These are phyloP conservation scores for Parus major DNA, from an alignment of 2,113 vertebrate species.

Conservation along the genomic window DNA sequence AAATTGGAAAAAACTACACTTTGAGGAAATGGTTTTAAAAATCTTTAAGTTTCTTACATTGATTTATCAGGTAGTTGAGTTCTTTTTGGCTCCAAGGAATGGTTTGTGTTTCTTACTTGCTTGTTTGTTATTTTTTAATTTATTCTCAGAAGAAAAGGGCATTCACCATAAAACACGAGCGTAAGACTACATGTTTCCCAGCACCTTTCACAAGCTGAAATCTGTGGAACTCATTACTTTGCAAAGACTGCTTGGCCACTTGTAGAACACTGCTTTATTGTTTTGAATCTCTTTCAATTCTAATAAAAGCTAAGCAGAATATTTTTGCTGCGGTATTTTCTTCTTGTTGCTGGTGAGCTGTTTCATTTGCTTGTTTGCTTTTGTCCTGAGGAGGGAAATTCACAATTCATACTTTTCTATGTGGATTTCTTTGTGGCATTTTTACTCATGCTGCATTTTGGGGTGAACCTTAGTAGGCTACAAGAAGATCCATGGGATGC, in stretches of 20 bases:
- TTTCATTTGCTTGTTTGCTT: neutral
- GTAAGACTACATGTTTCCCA: slow-evolving; percentile 23
- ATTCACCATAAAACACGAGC: slow-evolving; percentile 62
- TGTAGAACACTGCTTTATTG: neutral
- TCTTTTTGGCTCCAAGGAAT: slow-evolving; percentile 51
- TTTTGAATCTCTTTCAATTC: neutral
- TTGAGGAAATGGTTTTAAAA: slow-evolving; percentile 4
- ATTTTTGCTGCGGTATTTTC: neutral
- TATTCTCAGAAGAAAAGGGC: slow-evolving; percentile 70
- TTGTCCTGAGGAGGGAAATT: neutral
- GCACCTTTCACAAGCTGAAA: neutral
- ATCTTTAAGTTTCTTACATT: neutral
- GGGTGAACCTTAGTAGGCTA: neutral
- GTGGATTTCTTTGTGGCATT: neutral
- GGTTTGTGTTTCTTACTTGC: slow-evolving; percentile 15
- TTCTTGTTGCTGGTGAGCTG: neutral
- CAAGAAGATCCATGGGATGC: neutral
- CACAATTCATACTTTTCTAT: neutral
- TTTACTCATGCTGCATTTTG: neutral
- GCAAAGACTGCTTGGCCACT: neutral
- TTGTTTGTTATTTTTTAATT: slow-evolving; percentile 40
- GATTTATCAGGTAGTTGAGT: slow-evolving; percentile 59
- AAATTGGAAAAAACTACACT: neutral
- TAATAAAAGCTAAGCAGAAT: neutral
- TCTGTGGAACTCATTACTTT: neutral